A percentile compares a stretch with the other conserved stretches of the same genome.
Conservation (phyloP, 2,797 vertebrate genomes). For the Siniperca undulata region DNA sequence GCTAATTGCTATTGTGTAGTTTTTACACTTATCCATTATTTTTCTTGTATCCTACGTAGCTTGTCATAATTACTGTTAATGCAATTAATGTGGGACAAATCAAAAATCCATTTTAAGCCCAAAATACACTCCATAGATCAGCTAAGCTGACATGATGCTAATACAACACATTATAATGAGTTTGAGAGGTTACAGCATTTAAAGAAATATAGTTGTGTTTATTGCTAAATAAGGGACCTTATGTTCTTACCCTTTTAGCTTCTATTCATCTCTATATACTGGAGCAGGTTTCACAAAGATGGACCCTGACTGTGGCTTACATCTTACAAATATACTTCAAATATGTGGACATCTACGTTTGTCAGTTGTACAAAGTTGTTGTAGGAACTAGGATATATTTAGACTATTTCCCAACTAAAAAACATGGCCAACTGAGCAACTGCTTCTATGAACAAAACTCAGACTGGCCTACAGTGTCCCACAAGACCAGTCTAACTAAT, state of each 20-base stretch:
- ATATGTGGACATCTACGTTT: slow-evolving; percentile 1
- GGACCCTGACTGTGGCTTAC: slow-evolving; percentile 4
- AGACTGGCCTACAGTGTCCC: slow-evolving; percentile 1
- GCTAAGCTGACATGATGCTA: not conserved
- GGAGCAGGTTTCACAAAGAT: not conserved
- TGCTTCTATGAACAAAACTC: slow-evolving; percentile 15
- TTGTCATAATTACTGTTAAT: slow-evolving; percentile 14
- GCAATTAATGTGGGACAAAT: slow-evolving; percentile 15
- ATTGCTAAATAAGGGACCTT: not conserved
- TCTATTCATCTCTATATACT: not conserved
- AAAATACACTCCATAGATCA: not conserved
- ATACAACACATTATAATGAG: not conserved
- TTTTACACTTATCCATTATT: not conserved
- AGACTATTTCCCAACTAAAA: slow-evolving; percentile 1
- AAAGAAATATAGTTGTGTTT: not conserved
- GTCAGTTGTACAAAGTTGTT: slow-evolving; percentile 15
- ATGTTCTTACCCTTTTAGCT: not conserved
- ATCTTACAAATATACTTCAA: slow-evolving; percentile 18
- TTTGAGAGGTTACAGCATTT: not conserved
- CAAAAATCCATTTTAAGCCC: not conserved
- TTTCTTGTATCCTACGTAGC: not conserved
- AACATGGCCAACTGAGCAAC: not conserved
- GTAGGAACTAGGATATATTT: not conserved
- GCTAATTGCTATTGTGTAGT: not conserved
- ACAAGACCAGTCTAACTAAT: slow-evolving; percentile 6